Evolutionary conservation across 2,113 vertebrate species (phyloP).

Genomic region (Emydocephalus ijimae): DNA sequence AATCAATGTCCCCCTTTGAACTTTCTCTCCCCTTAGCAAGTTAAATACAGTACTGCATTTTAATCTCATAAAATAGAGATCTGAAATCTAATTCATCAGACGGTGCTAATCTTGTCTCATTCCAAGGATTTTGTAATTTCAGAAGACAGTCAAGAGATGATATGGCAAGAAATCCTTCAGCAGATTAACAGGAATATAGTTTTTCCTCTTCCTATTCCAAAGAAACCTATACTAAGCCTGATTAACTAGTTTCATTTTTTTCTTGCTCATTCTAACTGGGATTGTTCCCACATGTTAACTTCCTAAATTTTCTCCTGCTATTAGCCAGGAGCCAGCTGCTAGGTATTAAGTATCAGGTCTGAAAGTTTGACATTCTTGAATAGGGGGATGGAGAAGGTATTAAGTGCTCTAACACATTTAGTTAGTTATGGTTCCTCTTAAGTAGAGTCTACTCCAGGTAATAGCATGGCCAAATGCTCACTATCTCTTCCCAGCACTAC

Average conservation of each 20-base stretch:
- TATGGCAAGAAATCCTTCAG: background rate
- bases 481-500: background rate
- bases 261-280: background rate
- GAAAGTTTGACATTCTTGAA: background rate
- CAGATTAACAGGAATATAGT: background rate
- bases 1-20: background rate
- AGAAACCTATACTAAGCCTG: background rate
- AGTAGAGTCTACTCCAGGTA: background rate
- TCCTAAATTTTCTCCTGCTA: background rate
- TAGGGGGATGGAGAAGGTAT: background rate
- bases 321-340: background rate
- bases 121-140: background rate
- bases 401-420: background rate
- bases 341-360: background rate
- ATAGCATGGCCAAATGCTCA: background rate
- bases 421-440: background rate
- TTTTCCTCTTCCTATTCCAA: background rate
- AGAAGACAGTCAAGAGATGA: background rate
- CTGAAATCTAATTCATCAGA: background rate
- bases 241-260: background rate
- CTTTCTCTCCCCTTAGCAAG: background rate
- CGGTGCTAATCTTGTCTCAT: background rate
- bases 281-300: background rate
- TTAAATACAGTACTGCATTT: background rate
- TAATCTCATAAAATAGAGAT: background rate